Conservation (phyloP, 1,140 invertebrate genomes). For the Proctacanthus coquilletti region DNA sequence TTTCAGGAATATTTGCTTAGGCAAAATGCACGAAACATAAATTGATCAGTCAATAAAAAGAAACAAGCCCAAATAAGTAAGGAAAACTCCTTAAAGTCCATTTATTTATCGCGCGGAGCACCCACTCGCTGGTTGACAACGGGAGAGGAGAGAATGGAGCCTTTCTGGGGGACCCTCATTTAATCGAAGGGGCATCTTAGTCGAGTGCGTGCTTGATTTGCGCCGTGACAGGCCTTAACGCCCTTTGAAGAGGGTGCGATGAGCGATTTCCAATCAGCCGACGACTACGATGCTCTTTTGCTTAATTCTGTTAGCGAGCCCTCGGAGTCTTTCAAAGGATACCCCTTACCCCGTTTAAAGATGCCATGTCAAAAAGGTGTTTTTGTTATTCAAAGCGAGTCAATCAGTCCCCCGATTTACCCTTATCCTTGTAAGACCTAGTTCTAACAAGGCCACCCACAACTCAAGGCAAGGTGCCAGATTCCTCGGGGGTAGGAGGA, state of each 20-base stretch:
- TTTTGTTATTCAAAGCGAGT: too few relatives aligned
- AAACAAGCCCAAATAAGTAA: neutral
- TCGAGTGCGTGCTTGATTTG: too few relatives aligned
- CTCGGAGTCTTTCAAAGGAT: neutral
- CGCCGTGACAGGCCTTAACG: neutral
- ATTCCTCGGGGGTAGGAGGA: too few relatives aligned
- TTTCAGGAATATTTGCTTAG: neutral
- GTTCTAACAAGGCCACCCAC: too few relatives aligned
- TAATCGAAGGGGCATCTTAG: neutral
- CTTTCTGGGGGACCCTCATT: neutral
- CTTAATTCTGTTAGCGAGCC: neutral
- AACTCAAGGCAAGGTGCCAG: too few relatives aligned
- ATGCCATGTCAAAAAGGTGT: too few relatives aligned
- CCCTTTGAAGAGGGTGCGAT: neutral
- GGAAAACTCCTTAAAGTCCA: too few relatives aligned
- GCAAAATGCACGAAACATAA: neutral
- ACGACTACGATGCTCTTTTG: neutral
- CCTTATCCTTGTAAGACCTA: too few relatives aligned
- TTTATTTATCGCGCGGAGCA: too few relatives aligned
- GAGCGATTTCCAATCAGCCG: neutral
- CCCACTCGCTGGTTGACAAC: neutral
- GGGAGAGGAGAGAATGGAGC: neutral
- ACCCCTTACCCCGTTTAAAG: neutral
- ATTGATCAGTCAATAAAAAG: neutral
- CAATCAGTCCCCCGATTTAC: too few relatives aligned